Evolutionary conservation across 1,140 invertebrate genomes (phyloP).

Genomic region (Rhizoglyphus robini): DNA sequence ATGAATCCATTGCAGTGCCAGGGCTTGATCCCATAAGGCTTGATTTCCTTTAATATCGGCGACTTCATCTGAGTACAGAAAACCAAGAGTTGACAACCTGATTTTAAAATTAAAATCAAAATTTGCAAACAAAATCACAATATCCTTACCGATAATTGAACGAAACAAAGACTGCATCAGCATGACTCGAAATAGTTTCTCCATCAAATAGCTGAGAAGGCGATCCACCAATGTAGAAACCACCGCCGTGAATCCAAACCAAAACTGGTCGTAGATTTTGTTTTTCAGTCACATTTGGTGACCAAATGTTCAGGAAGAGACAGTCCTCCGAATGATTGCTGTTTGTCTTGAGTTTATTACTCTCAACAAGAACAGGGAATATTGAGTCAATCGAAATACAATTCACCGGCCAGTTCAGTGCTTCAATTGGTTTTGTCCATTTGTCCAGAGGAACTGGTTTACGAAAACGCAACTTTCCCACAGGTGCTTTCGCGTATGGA

Average conservation of each 20-base stretch:
- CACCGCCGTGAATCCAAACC: conserved; percentile 93
- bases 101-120: too few relatives aligned
- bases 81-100: conserved; percentile 13
- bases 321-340: too few relatives aligned
- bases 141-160: conserved; percentile 45
- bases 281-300: conserved; percentile 38
- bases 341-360: too few relatives aligned
- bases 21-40: conserved; percentile 38
- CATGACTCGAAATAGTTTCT: conserved; percentile 66
- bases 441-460: conserved; percentile 35
- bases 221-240: conserved; percentile 72
- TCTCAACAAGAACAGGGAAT: too few relatives aligned
- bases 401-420: conserved; percentile 36
- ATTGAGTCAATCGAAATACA: too few relatives aligned
- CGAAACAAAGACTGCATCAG: conserved; percentile 55
- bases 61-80: conserved; percentile 17
- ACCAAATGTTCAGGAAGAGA: conserved; percentile 75
- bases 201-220: conserved; percentile 81
- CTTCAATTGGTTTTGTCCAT: conserved; percentile 4
- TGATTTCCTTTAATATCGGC: conserved; percentile 38
- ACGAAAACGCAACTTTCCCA: conserved; percentile 68
- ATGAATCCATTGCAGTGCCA: conserved; percentile 47
- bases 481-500: conserved; percentile 79
- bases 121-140: too few relatives aligned
- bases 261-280: conserved; percentile 50